These are phyloP conservation scores for Drosophila suzukii DNA, from an alignment of 1,140 invertebrate species.

Conservation along the genomic window DNA sequence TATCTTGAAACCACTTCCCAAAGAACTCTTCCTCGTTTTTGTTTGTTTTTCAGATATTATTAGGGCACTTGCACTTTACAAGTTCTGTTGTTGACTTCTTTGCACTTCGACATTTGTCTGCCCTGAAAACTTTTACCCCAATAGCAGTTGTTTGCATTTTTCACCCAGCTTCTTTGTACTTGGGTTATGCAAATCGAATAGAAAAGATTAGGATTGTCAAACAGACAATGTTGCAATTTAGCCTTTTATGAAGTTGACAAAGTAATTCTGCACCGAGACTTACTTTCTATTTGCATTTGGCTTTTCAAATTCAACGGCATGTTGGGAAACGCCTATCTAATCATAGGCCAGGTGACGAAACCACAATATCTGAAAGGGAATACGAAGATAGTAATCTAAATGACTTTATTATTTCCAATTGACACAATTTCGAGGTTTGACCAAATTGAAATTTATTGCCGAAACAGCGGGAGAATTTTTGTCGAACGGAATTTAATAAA, in stretches of 20 bases:
- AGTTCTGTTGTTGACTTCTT: constrained; percentile 25
- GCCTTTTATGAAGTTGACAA: constrained; percentile 44
- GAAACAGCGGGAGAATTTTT: constrained; percentile 36
- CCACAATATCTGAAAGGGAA: constrained; percentile 17
- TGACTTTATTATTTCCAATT: constrained; percentile 52
- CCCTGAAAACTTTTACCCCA: constrained; percentile 25
- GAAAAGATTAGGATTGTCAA: constrained; percentile 28
- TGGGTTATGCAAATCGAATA: constrained; percentile 50
- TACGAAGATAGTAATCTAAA: constrained; percentile 19
- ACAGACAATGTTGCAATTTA: constrained; percentile 37
- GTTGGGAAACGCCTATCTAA: constrained; percentile 34
- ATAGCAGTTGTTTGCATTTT: constrained; percentile 28
- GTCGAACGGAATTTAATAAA: constrained; percentile 39
- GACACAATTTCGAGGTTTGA: constrained; percentile 40
- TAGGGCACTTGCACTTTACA: constrained; percentile 39
- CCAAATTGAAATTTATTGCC: constrained; percentile 59
- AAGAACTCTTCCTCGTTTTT: constrained; percentile 1
- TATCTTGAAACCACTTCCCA: constrained; percentile 4
- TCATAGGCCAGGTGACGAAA: constrained; percentile 37
- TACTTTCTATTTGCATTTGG: constrained; percentile 34
- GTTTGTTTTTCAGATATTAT: constrained; percentile 28
- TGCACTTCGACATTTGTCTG: constrained; percentile 44
- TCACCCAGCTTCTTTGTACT: constrained; percentile 9
- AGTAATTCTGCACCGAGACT: constrained; percentile 26
- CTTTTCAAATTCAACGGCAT: constrained; percentile 18